Percentiles rank a stretch among this genome's conserved stretches.
Conservation (phyloP, 2,113 vertebrate genomes). For the Gymnobelideus leadbeateri region DNA sequence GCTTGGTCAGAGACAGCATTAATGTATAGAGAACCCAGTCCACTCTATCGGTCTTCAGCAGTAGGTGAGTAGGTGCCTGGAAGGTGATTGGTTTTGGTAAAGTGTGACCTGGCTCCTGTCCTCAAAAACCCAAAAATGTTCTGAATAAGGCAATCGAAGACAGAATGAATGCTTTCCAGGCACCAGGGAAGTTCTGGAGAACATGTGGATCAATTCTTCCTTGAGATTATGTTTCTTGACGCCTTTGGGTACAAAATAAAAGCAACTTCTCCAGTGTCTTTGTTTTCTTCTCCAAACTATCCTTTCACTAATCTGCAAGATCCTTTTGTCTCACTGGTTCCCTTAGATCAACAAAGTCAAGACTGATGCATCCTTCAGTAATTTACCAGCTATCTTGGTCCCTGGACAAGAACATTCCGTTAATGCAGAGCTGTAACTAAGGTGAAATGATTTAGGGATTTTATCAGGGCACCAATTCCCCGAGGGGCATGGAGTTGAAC, state of each 20-base stretch:
- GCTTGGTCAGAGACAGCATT: no score
- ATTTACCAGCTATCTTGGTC: neutral
- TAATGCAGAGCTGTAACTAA: neutral
- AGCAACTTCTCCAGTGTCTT: neutral
- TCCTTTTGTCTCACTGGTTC: neutral
- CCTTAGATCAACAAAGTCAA: neutral
- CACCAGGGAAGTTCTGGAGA: neutral
- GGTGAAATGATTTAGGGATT: neutral
- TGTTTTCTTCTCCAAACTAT: no score
- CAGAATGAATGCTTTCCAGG: neutral
- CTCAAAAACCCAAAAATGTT: neutral
- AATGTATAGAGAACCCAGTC: no score
- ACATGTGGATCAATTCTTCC: neutral
- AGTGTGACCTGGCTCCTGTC: neutral
- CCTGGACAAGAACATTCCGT: neutral
- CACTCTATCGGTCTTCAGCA: no score
- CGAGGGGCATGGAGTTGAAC: neutral
- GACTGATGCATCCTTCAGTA: neutral
- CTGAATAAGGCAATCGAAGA: neutral
- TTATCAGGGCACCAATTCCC: neutral
- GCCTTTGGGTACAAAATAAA: neutral
- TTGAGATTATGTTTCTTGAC: neutral
- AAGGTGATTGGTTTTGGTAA: no score
- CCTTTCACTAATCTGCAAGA: neutral
- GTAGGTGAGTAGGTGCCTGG: no score